Conservation (phyloP, 64 coral and sea anemone species). For the Montipora foliosa region DNA sequence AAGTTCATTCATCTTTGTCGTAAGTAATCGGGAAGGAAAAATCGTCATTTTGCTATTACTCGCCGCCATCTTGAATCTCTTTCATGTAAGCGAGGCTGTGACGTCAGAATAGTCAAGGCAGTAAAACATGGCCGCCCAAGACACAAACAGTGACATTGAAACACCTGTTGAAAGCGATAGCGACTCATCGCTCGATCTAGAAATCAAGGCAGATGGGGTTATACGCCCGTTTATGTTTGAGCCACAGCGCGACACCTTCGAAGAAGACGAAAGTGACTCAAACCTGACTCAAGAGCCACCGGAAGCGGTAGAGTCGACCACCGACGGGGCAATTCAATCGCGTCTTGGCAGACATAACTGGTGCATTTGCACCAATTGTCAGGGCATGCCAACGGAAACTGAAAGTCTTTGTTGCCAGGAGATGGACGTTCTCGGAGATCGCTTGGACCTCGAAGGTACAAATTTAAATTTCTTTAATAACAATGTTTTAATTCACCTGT, state of each 20-base stretch:
- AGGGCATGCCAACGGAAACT: not conserved
- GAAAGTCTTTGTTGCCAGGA: not conserved
- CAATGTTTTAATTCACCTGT: too few relatives aligned
- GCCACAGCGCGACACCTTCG: not conserved
- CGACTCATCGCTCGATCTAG: not conserved
- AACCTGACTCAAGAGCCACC: not conserved
- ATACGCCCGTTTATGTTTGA: conserved; percentile 6
- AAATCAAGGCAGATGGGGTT: not conserved
- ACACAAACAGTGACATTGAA: not conserved
- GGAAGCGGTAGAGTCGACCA: not conserved
- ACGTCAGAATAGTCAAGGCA: not conserved
- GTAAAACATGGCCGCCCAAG: not conserved
- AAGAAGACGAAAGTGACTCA: not conserved
- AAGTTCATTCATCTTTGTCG: too few relatives aligned
- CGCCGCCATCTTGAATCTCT: not conserved
- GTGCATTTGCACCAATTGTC: not conserved
- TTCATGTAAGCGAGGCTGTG: not conserved
- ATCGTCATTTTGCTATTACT: not conserved
- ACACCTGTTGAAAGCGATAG: not conserved
- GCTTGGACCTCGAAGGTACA: not conserved
- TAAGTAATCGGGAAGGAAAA: not conserved
- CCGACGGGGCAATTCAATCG: not conserved
- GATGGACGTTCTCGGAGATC: not conserved
- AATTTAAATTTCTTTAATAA: not conserved
- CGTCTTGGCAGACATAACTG: not conserved